Conservation (phyloP, 2,797 vertebrate genomes). For the Pangasius larnaudii region DNA sequence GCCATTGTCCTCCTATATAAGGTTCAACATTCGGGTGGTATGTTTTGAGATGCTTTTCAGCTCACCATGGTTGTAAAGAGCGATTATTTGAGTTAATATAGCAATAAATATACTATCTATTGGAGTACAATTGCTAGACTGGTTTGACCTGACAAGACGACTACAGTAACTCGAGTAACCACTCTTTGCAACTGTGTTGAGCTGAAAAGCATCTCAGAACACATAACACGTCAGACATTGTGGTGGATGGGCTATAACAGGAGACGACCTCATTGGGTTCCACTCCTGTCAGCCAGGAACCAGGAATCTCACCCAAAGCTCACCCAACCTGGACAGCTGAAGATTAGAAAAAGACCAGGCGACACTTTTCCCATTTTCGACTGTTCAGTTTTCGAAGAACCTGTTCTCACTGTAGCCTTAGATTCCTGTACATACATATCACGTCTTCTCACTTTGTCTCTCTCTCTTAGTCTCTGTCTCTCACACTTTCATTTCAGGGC, state of each 20-base stretch:
- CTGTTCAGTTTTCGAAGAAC: neutral
- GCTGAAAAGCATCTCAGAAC: neutral
- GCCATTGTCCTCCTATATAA: neutral
- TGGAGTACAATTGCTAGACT: neutral
- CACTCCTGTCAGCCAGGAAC: neutral
- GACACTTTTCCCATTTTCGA: neutral
- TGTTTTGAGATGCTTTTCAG: neutral
- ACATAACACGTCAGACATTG: neutral
- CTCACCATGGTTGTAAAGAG: neutral
- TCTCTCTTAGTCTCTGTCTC: neutral
- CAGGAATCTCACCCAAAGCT: neutral
- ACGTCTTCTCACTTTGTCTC: neutral
- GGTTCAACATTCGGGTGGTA: neutral
- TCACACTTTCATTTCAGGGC: constrained; percentile 31
- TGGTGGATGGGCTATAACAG: neutral
- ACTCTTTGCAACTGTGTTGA: neutral
- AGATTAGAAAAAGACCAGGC: neutral
- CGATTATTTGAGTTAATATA: neutral
- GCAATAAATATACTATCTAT: no score
- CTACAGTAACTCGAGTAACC: neutral
- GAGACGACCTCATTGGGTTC: neutral
- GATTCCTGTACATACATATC: constrained; percentile 7
- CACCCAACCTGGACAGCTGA: neutral
- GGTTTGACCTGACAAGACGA: neutral
- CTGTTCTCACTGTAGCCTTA: neutral